Conservation (phyloP, 2,113 vertebrate species). For the Tretioscincus oriximinensis region DNA sequence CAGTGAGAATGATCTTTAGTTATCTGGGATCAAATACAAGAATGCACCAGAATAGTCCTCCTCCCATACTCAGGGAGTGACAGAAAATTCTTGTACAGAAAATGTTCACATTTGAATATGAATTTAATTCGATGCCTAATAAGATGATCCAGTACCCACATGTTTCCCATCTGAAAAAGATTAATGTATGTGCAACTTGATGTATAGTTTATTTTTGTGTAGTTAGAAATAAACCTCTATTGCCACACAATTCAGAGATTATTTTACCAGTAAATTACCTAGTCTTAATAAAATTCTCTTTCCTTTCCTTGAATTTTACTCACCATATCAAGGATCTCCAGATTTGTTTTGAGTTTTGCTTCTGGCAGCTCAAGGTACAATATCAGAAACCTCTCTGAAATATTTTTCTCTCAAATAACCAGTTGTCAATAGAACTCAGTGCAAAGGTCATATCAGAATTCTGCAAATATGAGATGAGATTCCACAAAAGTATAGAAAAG, state of each 20-base stretch:
- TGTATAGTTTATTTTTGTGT: background rate
- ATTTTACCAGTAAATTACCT: too few relatives aligned
- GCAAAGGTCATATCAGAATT: background rate
- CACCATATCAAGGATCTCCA: background rate
- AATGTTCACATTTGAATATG: background rate
- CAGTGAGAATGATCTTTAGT: background rate
- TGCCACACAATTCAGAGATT: background rate
- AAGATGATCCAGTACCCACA: background rate
- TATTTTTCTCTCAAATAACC: constrained; percentile 2
- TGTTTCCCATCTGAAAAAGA: background rate
- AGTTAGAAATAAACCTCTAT: background rate
- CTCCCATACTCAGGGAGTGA: background rate
- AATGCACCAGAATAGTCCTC: background rate
- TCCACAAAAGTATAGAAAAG: background rate
- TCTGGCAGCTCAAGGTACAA: background rate
- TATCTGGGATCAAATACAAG: background rate
- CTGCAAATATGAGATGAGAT: background rate
- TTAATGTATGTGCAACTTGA: background rate
- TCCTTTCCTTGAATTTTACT: background rate
- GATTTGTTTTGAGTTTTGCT: background rate
- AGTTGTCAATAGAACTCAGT: background rate
- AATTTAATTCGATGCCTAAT: background rate
- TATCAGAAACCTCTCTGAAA: background rate
- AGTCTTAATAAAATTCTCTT: background rate
- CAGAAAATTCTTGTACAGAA: background rate